phyloP scores from a whole-genome alignment of 2,113 vertebrate genomes.

The Hyperopisus bebe region DNA sequence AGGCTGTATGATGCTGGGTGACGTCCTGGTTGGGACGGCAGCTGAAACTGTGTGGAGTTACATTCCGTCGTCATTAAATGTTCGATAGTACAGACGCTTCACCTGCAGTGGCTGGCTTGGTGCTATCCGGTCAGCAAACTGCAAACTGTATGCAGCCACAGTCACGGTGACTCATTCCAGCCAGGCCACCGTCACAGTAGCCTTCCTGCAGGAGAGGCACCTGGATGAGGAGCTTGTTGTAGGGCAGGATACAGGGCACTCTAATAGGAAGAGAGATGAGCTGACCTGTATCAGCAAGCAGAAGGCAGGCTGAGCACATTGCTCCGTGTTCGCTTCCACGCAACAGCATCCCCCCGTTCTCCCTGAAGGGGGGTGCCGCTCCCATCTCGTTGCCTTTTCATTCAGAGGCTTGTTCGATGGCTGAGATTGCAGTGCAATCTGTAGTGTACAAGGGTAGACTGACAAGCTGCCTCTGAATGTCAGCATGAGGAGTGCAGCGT shows the following conservation, averaged over 20 bases:
- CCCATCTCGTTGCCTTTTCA: background rate
- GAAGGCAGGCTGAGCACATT: background rate
- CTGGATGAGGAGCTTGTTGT: background rate
- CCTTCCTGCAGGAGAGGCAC: background rate
- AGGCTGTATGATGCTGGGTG: background rate
- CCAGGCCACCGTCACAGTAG: background rate
- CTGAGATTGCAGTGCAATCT: background rate
- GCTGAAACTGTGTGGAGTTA: background rate
- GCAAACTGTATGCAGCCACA: background rate
- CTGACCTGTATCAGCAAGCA: background rate
- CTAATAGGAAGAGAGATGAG: background rate
- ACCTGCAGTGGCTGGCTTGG: background rate
- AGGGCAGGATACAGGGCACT: background rate
- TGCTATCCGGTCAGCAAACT: background rate
- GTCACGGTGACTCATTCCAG: background rate
- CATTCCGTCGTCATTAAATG: background rate
- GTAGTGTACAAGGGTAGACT: background rate
- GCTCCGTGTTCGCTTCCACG: background rate
- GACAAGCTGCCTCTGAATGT: background rate
- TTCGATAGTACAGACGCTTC: background rate
- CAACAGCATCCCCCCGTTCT: background rate
- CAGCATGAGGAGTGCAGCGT: background rate
- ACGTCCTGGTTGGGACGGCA: background rate
- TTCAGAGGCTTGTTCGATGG: background rate
- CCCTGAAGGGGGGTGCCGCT: background rate